These are phyloP conservation scores for Micoletzkya japonica DNA, from an alignment of 2,888 invertebrate genomes.

Conservation along the genomic window DNA sequence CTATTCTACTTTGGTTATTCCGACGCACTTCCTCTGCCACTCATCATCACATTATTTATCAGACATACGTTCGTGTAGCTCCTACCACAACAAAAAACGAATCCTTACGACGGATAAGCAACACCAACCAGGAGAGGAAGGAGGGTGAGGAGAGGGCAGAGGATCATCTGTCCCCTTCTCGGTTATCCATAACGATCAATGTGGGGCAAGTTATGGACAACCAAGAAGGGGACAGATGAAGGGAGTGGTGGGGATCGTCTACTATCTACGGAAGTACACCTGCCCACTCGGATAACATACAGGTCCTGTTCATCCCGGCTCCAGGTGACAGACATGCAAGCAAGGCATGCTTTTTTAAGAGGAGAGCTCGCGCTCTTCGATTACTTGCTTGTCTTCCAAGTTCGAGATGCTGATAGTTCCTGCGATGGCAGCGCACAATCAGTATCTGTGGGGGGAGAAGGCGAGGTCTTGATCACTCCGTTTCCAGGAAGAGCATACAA, in stretches of 20 bases:
- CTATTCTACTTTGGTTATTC: too few species aligned
- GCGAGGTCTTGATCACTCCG: slow-evolving; percentile 94
- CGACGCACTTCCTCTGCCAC: too few species aligned
- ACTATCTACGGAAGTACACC: slow-evolving; percentile 69
- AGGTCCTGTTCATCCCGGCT: slow-evolving; percentile 87
- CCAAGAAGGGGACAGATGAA: slow-evolving; percentile 10
- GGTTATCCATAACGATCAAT: too few species aligned
- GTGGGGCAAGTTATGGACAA: slow-evolving; percentile 10
- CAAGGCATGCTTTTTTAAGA: slow-evolving; percentile 77
- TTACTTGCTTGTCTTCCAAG: slow-evolving; percentile 97
- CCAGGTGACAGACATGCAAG: slow-evolving; percentile 76
- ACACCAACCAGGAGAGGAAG: slow-evolving; percentile 15
- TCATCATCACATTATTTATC: slow-evolving; percentile 13
- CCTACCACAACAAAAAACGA: slow-evolving; percentile 11
- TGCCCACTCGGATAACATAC: slow-evolving; percentile 96
- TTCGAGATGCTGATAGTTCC: slow-evolving; percentile 99
- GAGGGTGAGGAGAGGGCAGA: too few species aligned
- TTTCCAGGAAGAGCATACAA: slow-evolving; percentile 91
- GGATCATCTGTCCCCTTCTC: too few species aligned
- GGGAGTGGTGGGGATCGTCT: slow-evolving; percentile 6
- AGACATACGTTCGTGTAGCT: slow-evolving; percentile 1
- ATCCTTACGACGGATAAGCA: slow-evolving; percentile 8
- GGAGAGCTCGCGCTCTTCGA: slow-evolving; percentile 97
- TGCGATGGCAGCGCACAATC: slow-evolving; percentile 98
- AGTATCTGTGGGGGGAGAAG: slow-evolving; percentile 96